Evolutionary conservation across 2,888 invertebrate species (phyloP), one percentile per base, ranked within the genome.

Genomic region (Lamproptera curius): DNA sequence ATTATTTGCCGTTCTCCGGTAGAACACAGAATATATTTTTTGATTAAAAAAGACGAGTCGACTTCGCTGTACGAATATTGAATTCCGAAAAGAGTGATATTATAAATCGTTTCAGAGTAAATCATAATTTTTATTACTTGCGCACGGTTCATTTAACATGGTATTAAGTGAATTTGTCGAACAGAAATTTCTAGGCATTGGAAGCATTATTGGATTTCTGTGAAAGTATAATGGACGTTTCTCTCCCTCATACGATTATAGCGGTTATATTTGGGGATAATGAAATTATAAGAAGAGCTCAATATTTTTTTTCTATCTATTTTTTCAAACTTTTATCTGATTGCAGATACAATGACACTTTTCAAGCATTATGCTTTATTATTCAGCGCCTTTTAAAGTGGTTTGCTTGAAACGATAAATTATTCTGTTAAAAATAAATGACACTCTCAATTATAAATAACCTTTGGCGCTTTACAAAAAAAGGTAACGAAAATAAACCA

Each of bases 101-200:
- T 79, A 62, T 72, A 76, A 84, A 85, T 82, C 80, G 77, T 67
- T 80, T 82, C 78, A 73, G 68, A 79, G 76, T 80, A 78, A 76
- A 83, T 82, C 84, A 80, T 85, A 85, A 84, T 85, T 86, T 41
- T 46, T 26, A 82, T 84, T 84, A 84, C 80, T 76, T 76, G 73
- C 80, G 68, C 73, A 85, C 81, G 78, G 84, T 86, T 85, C 85
- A 84, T 86, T 86, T 81, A 85, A 81, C 82, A 75, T 76, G 68
- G 78, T 80, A 80, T 83, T 83, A 84, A 85, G 84, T 83, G 84
- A 84, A 84, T 85, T 84, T 84, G 84, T 84, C 76, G 81, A 82
- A 84, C 28, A 28, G n/a, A 28, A n/a, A n/a, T n/a, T n/a, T n/a
- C n/a, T n/a, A n/a, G n/a, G n/a, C n/a, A n/a, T n/a, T n/a, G n/a